These are phyloP conservation scores for Atherix ibis DNA, from an alignment of 2,888 invertebrate species.

Conservation along the genomic window DNA sequence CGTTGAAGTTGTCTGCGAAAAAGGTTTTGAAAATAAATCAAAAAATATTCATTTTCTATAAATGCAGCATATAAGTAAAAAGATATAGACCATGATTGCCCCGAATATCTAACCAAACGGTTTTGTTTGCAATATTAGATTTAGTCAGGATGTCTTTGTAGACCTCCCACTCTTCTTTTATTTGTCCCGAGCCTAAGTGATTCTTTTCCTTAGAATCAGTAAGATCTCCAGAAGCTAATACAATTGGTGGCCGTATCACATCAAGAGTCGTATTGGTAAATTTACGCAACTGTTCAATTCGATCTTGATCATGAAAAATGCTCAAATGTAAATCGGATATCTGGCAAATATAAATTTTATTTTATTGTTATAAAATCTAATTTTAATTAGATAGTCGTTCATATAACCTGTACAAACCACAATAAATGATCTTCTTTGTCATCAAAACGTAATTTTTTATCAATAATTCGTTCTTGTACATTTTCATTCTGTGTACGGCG, in stretches of 20 bases:
- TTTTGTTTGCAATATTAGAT: conserved; percentile 47
- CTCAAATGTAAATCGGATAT: conserved; percentile 83
- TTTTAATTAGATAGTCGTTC: neutral
- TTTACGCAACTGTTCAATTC: conserved; percentile 60
- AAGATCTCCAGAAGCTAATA: conserved; percentile 74
- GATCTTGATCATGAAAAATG: conserved; percentile 56
- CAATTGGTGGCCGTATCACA: conserved; percentile 55
- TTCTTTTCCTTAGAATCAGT: conserved; percentile 74
- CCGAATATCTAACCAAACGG: conserved; percentile 74
- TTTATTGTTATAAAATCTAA: neutral
- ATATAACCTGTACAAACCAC: conserved; percentile 61
- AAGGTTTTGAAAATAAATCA: too few relatives aligned
- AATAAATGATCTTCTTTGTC: conserved; percentile 44
- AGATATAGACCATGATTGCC: conserved; percentile 85
- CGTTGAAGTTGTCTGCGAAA: conserved; percentile 83
- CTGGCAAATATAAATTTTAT: conserved; percentile 32
- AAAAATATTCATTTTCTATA: too few relatives aligned
- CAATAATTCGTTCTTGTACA: too few relatives aligned
- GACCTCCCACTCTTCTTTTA: conserved; percentile 64
- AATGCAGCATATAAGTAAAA: too few relatives aligned
- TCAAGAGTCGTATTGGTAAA: conserved; percentile 63
- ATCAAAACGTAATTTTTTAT: conserved; percentile 33
- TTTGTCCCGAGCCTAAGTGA: conserved; percentile 66
- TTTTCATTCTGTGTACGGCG: too few relatives aligned
- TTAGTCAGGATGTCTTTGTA: conserved; percentile 56